Percentiles rank a stretch among this genome's conserved stretches.
Conservation (phyloP, 2,113 vertebrate genomes). For the Prionailurus viverrinus region DNA sequence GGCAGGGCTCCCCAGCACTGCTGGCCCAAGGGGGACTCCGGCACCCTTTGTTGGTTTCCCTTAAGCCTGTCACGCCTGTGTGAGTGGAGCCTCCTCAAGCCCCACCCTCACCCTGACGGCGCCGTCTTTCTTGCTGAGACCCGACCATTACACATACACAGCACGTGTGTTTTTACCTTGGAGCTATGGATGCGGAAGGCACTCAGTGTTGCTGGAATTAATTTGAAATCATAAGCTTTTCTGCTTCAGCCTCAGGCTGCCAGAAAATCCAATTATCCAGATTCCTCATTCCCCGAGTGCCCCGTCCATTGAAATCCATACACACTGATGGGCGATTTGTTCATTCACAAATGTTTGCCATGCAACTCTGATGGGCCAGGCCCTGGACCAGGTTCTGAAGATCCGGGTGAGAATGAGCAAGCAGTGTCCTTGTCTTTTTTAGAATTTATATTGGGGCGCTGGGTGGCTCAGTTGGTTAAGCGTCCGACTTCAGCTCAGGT, state of each 20-base stretch:
- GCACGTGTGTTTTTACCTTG: neutral
- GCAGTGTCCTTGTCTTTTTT: neutral
- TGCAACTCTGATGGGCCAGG: neutral
- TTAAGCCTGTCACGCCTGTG: neutral
- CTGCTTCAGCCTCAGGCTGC: slow-evolving; percentile 28
- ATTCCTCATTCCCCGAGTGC: neutral
- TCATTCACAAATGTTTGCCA: neutral
- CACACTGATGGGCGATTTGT: neutral
- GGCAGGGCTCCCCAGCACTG: neutral
- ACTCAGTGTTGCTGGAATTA: slow-evolving; percentile 55
- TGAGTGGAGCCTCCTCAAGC: neutral
- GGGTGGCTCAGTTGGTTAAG: too few relatives aligned
- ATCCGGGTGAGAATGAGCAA: neutral
- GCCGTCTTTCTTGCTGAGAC: neutral
- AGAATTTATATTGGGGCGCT: neutral
- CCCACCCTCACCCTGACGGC: neutral
- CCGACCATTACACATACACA: neutral
- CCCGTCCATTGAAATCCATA: neutral
- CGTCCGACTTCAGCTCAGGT: too few relatives aligned
- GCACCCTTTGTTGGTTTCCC: neutral
- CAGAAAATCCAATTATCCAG: slow-evolving; percentile 58
- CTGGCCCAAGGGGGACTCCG: too few relatives aligned
- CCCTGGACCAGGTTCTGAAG: neutral
- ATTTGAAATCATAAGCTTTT: slow-evolving; percentile 58
- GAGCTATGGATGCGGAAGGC: neutral